Percentiles rank a stretch among this genome's conserved stretches.
Evolutionary conservation across 1,140 invertebrate species (phyloP).

Genomic region (Hyposmocoma kahamanoa): DNA sequence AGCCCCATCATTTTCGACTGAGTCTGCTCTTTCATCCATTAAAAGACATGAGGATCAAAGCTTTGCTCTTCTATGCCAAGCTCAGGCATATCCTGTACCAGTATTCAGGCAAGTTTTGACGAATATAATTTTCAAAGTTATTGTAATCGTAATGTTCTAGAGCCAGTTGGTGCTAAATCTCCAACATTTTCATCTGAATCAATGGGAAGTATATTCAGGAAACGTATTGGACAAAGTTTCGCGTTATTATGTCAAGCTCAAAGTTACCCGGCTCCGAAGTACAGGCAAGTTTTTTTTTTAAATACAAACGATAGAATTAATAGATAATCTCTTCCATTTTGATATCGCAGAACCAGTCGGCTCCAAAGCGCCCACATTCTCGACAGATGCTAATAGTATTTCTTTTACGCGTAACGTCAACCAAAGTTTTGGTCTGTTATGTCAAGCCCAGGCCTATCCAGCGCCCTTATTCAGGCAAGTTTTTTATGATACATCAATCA

Average conservation of each 20-base stretch:
- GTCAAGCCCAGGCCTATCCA: constrained; percentile 86
- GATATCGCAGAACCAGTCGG: constrained; percentile 80
- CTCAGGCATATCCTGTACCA: constrained; percentile 81
- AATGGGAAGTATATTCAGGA: constrained; percentile 73
- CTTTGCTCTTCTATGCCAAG: constrained; percentile 81
- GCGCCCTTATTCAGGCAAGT: constrained; percentile 83
- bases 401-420: constrained; percentile 70
- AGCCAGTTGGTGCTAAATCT: constrained; percentile 79
- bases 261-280: constrained; percentile 79
- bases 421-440: constrained; percentile 75
- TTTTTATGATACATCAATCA: constrained; percentile 17
- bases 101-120: constrained; percentile 73
- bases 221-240: constrained; percentile 67
- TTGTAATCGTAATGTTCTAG: constrained; percentile 54
- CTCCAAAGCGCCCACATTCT: constrained; percentile 79
- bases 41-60: constrained; percentile 69
- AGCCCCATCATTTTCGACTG: constrained; percentile 77
- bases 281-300: constrained; percentile 75
- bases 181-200: constrained; percentile 77
- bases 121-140: constrained; percentile 20
- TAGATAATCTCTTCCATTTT: constrained; percentile 26
- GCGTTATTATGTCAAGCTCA: constrained; percentile 81
- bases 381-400: constrained; percentile 79
- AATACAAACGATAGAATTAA: too few relatives aligned
- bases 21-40: constrained; percentile 70